Conservation (phyloP, 2,113 vertebrate species). For the Patagioenas fasciata region DNA sequence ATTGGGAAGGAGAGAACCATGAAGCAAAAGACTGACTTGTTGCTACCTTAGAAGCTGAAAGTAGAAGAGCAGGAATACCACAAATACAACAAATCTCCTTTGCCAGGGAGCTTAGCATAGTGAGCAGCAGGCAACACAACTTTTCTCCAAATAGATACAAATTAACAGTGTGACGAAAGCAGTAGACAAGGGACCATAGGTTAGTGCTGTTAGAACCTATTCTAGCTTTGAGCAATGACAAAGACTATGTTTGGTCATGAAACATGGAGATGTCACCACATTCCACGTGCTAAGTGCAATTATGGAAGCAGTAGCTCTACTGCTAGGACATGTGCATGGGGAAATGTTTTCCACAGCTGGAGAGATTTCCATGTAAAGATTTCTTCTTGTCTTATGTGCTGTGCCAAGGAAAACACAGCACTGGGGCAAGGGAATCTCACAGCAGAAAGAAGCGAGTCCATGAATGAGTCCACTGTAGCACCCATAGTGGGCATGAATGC, state of each 20-base stretch:
- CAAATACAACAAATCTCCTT: not conserved
- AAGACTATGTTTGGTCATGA: slow-evolving; percentile 38
- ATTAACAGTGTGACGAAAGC: not conserved
- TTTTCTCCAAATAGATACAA: not conserved
- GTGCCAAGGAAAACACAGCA: slow-evolving; percentile 1
- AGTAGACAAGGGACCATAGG: not conserved
- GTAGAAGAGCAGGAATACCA: not conserved
- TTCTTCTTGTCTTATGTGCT: not conserved
- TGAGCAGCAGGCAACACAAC: not conserved
- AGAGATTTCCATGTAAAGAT: not conserved
- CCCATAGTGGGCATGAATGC: not conserved
- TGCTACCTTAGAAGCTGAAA: not conserved
- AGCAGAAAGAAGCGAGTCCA: not conserved
- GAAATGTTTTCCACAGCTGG: slow-evolving; percentile 1
- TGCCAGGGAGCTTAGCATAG: not conserved
- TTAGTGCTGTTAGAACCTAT: not conserved
- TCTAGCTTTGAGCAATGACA: not conserved
- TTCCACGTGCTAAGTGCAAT: slow-evolving; percentile 16
- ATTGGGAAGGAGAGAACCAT: not conserved
- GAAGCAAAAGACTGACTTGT: not conserved
- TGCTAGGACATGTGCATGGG: not conserved
- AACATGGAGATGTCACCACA: not conserved
- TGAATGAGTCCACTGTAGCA: not conserved
- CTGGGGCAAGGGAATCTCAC: not conserved
- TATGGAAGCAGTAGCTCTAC: not conserved